Base-by-base conservation (phyloP, 2,888 invertebrate genomes). In the Oscheius sp. region DNA sequence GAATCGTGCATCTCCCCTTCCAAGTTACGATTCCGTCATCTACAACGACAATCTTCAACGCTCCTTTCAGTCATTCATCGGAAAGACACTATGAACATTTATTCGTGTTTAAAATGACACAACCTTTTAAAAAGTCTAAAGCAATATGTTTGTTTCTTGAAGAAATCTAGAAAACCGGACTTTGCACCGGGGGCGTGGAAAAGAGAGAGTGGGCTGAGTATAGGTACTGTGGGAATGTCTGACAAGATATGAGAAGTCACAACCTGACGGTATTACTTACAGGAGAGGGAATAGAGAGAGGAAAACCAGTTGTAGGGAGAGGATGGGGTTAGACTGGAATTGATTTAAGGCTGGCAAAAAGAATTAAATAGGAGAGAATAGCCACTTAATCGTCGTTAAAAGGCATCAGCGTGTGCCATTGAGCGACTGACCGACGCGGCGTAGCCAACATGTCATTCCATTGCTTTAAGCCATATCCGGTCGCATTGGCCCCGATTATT, bases 371-470 rank as follows among this genome's bases (percentile, higher is more conserved):
- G 21, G 21, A 21, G 9, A 21, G n/a, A 32, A 21, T 2, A 3
- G 29, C 29, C 32, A 10, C 11, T 75, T 77, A 84, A 79, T 84
- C 84, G 48, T 87, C 96, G 90, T 98, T 94, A 88, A 98, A 94
- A 91, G 97, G 98, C 91, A 97, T 96, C 86, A 99, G 93, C 83
- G 98, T 97, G 91, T 99, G 99, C 99, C 99, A 99, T 91, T 98
- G 98, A 87, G 98, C 98, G 88, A 99, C 98, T 79, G 98, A 98
- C 90, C 99, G 93, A 89, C 99, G 93, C 57, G 99, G 99, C 86
- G 97, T 97, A 88, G 97, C 97, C 91, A 99, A 92, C 99, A 99
- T 99, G 91, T 99, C 99, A 77, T 96, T 96, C 99, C 99, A 99
- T 91, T 99, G 99, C 70, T 88, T 87, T 13, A 86, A 76, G 1